Percentiles rank a stretch among this genome's conserved stretches.
phyloP scores from a whole-genome alignment of 2,888 invertebrate species.

The Melipona beecheii region DNA sequence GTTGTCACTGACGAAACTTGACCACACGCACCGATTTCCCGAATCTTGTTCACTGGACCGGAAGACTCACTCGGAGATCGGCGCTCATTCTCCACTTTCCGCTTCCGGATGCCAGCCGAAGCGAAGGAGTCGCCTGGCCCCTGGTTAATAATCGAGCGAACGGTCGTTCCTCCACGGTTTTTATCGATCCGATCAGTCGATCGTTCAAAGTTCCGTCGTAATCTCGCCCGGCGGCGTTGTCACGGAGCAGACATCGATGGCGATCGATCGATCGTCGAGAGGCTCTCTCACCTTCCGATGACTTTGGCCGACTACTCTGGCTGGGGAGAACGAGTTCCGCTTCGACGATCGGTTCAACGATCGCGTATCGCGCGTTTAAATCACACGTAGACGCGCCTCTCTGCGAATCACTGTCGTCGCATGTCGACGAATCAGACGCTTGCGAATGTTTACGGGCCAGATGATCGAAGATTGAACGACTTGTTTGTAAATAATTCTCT shows the following conservation, averaged over 20 bases:
- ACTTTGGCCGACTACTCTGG: slow-evolving; percentile 32
- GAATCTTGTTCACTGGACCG: neutral
- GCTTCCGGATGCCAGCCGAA: slow-evolving; percentile 11
- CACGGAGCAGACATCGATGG: slow-evolving; percentile 24
- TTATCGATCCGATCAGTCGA: slow-evolving; percentile 39
- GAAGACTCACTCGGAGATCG: neutral
- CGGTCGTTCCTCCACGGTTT: slow-evolving; percentile 11
- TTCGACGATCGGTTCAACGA: slow-evolving; percentile 4
- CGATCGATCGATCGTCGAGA: slow-evolving; percentile 49
- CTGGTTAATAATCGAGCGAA: slow-evolving; percentile 2
- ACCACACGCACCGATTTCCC: no score
- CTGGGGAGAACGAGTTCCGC: neutral
- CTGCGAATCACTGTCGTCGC: slow-evolving; percentile 1
- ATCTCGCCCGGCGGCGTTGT: slow-evolving; percentile 40
- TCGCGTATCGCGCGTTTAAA: slow-evolving; percentile 32
- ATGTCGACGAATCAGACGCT: slow-evolving; percentile 20
- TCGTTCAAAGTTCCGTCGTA: slow-evolving; percentile 58
- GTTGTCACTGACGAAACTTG: no score
- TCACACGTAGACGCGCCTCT: slow-evolving; percentile 12
- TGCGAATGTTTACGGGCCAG: slow-evolving; percentile 47
- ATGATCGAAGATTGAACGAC: slow-evolving; percentile 37
- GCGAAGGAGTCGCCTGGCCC: no score
- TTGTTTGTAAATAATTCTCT: slow-evolving; percentile 61
- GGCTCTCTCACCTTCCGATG: slow-evolving; percentile 53
- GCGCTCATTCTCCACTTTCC: neutral